Conservation (phyloP, 2,113 vertebrate genomes). For the Felis catus region DNA sequence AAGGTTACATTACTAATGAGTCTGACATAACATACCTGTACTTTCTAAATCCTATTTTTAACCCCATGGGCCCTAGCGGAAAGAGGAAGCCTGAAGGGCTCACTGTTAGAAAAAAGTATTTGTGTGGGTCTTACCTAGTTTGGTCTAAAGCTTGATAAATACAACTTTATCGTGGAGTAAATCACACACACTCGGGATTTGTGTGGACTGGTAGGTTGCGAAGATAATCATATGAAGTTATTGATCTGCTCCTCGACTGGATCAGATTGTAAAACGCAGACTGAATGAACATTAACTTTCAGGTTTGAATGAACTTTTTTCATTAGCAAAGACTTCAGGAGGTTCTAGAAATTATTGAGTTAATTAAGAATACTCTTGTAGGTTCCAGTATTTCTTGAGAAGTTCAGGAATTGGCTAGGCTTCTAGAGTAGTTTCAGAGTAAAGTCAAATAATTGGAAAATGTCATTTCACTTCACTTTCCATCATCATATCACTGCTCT, state of each 20-base stretch:
- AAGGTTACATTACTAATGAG: conserved; percentile 68
- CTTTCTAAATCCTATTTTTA: conserved; percentile 60
- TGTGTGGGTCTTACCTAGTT: neutral
- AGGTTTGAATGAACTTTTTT: conserved; percentile 47
- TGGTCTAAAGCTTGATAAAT: conserved; percentile 29
- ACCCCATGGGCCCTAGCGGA: neutral
- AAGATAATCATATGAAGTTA: conserved; percentile 26
- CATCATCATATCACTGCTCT: neutral
- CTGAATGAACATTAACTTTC: conserved; percentile 47
- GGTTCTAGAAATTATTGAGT: conserved; percentile 21
- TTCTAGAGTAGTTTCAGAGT: conserved; percentile 31
- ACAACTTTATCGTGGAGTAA: conserved; percentile 26
- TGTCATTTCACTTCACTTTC: neutral
- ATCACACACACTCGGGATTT: conserved; percentile 3
- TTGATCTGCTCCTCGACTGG: neutral
- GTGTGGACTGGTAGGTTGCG: neutral
- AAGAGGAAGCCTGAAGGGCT: neutral
- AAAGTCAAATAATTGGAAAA: neutral
- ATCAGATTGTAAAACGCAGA: conserved; percentile 29
- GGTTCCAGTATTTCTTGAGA: conserved; percentile 45
- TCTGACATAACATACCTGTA: conserved; percentile 31
- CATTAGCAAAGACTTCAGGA: neutral
- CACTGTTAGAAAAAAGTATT: neutral
- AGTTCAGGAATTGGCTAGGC: neutral
- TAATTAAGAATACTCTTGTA: conserved; percentile 41